Base-by-base conservation (phyloP, 2,888 invertebrate species). In the Rhamnusium bicolor region DNA sequence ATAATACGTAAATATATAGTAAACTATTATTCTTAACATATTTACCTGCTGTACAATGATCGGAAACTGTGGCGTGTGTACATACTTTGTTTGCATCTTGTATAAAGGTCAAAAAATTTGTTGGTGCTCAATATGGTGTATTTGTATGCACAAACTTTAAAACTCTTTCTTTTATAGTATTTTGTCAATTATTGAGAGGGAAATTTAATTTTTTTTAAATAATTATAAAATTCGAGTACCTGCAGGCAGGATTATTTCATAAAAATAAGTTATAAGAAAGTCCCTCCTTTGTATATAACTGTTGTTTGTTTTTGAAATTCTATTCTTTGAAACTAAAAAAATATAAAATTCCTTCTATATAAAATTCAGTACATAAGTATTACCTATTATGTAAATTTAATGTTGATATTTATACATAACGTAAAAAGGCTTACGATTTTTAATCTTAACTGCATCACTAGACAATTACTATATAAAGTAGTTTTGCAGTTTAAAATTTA, bases 211-310 rank as follows among this genome's bases (percentile, higher is more conserved):
- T 76, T 76, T 75, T 65, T 73, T 71, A 76, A 72, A 73, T 69
- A 75, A 69, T 72, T 69, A 63, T 69, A 78, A 78, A 75, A 76
- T 71, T 72, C 72, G 80, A 82, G 85, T 86, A 86, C 86, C 85
- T 86, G 85, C 85, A 79, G 85, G 84, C 84, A 84, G 84, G 84
- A 78, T 83, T 83, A 77, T 77, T 77, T 80, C 77, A 76, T 78
- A 78, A 69, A 74, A 75, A 73, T 75, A 76, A 72, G 65, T 75
- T 73, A 74, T 77, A 67, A 76, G 63, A 74, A 81, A 84, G 82
- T 85, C 85, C 85, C 85, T 85, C 85, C 85, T 84, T 82, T 85
- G 87, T 87, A 86, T 73, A 87, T 86, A 86, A 84, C 84, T 84
- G 85, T 85, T 85, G 81, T 85, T 84, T 83, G 78, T 81, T 82